Conservation (phyloP, 2,797 vertebrate species). For the Ptychobarbus kaznakovi region DNA sequence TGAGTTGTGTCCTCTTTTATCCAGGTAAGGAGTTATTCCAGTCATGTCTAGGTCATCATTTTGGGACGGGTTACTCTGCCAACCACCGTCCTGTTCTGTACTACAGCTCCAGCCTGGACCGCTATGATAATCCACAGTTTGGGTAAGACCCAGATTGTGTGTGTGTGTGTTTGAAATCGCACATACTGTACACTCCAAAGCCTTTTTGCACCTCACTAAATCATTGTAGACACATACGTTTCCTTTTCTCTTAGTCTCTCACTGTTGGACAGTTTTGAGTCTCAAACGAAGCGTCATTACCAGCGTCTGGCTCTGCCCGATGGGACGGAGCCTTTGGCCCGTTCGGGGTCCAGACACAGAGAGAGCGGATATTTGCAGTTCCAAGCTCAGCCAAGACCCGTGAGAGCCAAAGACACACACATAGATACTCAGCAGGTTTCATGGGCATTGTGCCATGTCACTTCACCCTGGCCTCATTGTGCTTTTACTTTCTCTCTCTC, state of each 20-base stretch:
- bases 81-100: constrained; percentile 66
- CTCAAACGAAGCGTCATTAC: constrained; percentile 66
- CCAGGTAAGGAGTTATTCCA: constrained; percentile 43
- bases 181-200: not conserved
- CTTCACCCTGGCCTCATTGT: constrained; percentile 11
- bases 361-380: constrained; percentile 55
- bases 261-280: constrained; percentile 63
- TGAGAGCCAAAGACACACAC: constrained; percentile 74
- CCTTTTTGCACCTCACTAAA: not conserved
- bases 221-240: not conserved
- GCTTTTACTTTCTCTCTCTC: constrained; percentile 33
- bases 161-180: not conserved
- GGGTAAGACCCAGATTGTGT: constrained; percentile 63
- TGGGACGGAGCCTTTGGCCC: constrained; percentile 49
- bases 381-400: constrained; percentile 64
- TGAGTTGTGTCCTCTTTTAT: constrained; percentile 19
- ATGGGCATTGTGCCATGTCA: constrained; percentile 1
- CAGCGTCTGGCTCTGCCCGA: constrained; percentile 42
- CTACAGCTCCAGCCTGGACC: constrained; percentile 65
- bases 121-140: constrained; percentile 65
- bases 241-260: constrained; percentile 58
- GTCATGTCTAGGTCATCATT: constrained; percentile 47
- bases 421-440: constrained; percentile 8
- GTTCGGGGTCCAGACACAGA: constrained; percentile 51
- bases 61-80: constrained; percentile 60